Evolutionary conservation across 2,113 vertebrate species (phyloP), one percentile per base, ranked within the genome.

Genomic region (Peromyscus californicus): DNA sequence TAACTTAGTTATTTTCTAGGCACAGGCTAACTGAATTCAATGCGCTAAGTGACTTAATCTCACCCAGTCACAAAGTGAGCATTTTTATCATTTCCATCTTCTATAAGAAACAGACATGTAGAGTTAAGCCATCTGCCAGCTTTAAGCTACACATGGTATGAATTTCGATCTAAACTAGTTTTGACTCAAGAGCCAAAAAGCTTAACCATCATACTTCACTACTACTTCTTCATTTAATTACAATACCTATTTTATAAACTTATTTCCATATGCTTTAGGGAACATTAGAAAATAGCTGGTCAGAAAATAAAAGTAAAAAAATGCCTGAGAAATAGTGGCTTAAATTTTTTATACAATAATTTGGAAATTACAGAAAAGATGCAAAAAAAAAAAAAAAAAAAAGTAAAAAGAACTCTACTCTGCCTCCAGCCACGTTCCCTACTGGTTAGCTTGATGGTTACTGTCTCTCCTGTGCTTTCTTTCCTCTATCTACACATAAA

Each of bases 141-240:
- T 70, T 31, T 74, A 94, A 97, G 63, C 5, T 39, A 95, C 26
- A 31, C 11, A 19, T 7, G 4, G 24, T 3, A 65, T 67, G 15
- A 8, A 87, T 86, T 96, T 92, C 95, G 42, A 96, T 92, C 39
- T 93, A n/a, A 89, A 59, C 19, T 11, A 65, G 59, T 72, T 65
- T 89, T 95, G 26, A 91, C 57, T 88, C 65, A 86, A 89, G 33
- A 93, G 10, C 54, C 7, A 33, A 61, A 72, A 91, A 91, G 33
- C 19, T 96, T 91, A 88, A 79, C 51, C 83, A 88, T 67, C 33
- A 85, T 33, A 9, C 89, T 96, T 91, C 90, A 79, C 51, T 87
- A 85, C n/a, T 90, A 63, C 48, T 63, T 65, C 59, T 79, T 67
- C 33, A 85, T 45, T 83, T 82, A 94, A 78, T 59, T 22, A 72